phyloP scores from a whole-genome alignment of 1,140 invertebrate genomes.

The Sycophaga agraensis region DNA sequence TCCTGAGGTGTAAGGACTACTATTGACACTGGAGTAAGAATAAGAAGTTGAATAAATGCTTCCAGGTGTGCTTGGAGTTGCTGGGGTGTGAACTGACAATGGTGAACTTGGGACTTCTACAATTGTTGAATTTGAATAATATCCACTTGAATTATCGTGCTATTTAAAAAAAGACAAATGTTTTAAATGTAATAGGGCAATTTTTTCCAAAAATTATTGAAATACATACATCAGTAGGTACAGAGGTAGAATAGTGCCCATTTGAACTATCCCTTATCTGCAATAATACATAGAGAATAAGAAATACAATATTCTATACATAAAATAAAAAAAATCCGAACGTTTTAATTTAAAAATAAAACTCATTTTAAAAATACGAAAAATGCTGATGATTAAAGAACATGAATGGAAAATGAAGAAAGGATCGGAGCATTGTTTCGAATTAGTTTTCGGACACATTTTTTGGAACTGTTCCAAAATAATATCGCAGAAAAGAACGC shows the following conservation, averaged over 20 bases:
- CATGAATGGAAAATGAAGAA: slow-evolving; percentile 15
- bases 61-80: slow-evolving; percentile 59
- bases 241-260: too few relatives aligned
- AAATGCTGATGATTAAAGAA: neutral
- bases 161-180: neutral
- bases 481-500: slow-evolving; percentile 32
- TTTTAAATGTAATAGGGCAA: too few relatives aligned
- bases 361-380: neutral
- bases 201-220: too few relatives aligned
- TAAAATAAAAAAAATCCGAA: too few relatives aligned
- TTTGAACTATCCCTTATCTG: too few relatives aligned
- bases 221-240: too few relatives aligned
- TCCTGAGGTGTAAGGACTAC: slow-evolving; percentile 38
- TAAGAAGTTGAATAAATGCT: slow-evolving; percentile 55
- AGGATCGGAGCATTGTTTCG: slow-evolving; percentile 24
- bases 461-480: slow-evolving; percentile 42
- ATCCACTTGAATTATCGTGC: slow-evolving; percentile 39
- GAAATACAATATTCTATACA: too few relatives aligned
- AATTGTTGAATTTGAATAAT: slow-evolving; percentile 31
- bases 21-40: slow-evolving; percentile 39
- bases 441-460: slow-evolving; percentile 29
- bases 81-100: slow-evolving; percentile 50
- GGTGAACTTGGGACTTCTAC: slow-evolving; percentile 49
- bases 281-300: too few relatives aligned
- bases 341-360: too few relatives aligned